phyloP scores from a whole-genome alignment of 2,888 invertebrate genomes.

The Diachrysia chrysitis region DNA sequence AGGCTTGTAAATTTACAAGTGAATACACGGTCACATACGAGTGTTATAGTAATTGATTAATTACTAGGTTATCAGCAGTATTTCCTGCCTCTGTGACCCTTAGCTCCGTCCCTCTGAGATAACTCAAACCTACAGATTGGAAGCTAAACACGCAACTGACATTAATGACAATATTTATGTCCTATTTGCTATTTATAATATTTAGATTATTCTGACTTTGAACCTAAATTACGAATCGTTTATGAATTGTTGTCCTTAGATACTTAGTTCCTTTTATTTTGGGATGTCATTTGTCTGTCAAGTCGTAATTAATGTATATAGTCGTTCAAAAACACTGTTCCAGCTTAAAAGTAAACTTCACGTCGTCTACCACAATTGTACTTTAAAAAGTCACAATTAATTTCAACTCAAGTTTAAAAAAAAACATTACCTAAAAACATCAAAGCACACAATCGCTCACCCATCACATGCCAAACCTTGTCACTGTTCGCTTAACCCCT shows the following conservation, averaged over 20 bases:
- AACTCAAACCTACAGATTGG: slow-evolving; percentile 30
- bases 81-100: slow-evolving; percentile 55
- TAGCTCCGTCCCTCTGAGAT: slow-evolving; percentile 38
- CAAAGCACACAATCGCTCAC: slow-evolving; percentile 37
- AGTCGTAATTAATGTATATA: too few relatives aligned
- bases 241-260: neutral
- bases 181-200: neutral
- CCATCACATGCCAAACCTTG: slow-evolving; percentile 38
- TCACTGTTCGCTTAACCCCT: slow-evolving; percentile 47
- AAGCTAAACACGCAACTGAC: slow-evolving; percentile 3
- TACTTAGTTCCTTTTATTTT: too few relatives aligned
- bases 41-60: slow-evolving; percentile 49
- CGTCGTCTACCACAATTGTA: neutral
- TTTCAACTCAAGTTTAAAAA: slow-evolving; percentile 13
- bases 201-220: neutral
- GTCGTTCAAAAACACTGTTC: neutral
- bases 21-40: neutral
- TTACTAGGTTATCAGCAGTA: slow-evolving; percentile 46
- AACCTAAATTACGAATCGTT: neutral
- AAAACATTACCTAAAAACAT: slow-evolving; percentile 26
- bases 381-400: slow-evolving; percentile 11
- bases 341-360: neutral
- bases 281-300: too few relatives aligned
- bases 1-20: neutral
- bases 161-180: neutral